Evolutionary conservation across 2,888 invertebrate genomes (phyloP).

Genomic region (Vannuccia rotundouncinata): DNA sequence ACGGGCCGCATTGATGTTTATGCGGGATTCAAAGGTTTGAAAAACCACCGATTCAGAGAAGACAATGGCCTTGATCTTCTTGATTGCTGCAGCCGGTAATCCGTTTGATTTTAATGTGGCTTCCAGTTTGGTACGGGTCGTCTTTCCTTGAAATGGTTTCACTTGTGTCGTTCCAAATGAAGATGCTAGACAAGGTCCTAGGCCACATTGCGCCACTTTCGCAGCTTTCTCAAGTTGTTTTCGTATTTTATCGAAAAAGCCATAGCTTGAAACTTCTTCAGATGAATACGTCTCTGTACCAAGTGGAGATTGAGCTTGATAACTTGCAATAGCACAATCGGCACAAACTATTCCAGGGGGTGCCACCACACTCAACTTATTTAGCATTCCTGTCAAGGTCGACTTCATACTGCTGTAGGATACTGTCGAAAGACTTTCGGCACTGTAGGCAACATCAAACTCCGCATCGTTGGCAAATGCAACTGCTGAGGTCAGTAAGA

Average conservation of each 20-base stretch:
- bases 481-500: too few relatives aligned
- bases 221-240: too few relatives aligned
- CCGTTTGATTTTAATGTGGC: background rate
- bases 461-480: background rate
- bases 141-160: conserved; percentile 8
- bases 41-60: conserved; percentile 1
- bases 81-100: background rate
- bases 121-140: background rate
- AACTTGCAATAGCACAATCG: background rate
- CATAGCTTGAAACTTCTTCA: too few relatives aligned
- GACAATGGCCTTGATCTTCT: background rate
- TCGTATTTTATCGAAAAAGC: too few relatives aligned
- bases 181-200: background rate
- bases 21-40: background rate
- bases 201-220: background rate
- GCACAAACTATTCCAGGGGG: background rate
- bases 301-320: too few relatives aligned
- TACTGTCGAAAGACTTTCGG: background rate
- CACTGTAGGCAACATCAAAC: background rate
- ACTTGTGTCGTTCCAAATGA: background rate
- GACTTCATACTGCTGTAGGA: conserved; percentile 3
- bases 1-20: background rate
- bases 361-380: background rate
- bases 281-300: too few relatives aligned
- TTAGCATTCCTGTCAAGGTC: background rate